phyloP scores from a whole-genome alignment of 2,797 vertebrate species.

The Gymnoscopelus braueri region DNA sequence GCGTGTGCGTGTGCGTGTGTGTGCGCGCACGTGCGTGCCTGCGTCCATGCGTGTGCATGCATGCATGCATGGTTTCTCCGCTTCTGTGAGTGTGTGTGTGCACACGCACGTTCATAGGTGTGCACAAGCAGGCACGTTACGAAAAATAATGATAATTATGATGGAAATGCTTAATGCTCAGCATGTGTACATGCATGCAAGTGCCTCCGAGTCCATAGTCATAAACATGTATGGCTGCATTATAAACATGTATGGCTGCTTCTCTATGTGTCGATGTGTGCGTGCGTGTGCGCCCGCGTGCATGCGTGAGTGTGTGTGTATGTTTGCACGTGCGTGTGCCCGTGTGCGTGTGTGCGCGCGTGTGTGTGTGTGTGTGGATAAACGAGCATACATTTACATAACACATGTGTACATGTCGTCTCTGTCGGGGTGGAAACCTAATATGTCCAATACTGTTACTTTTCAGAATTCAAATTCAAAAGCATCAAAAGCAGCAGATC shows the following conservation, averaged over 20 bases:
- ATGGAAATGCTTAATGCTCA: constrained; percentile 34
- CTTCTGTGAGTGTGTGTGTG: neutral
- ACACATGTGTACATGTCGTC: too few species aligned
- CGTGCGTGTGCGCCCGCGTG: constrained; percentile 29
- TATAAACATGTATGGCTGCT: too few species aligned
- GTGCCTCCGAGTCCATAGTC: too few species aligned
- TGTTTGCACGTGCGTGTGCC: constrained; percentile 15
- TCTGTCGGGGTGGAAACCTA: too few species aligned
- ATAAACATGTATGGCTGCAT: too few species aligned
- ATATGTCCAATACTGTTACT: too few species aligned
- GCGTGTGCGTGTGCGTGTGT: constrained; percentile 16
- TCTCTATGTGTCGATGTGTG: constrained; percentile 16
- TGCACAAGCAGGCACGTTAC: constrained; percentile 6
- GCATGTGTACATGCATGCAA: constrained; percentile 23
- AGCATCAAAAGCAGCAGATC: too few species aligned
- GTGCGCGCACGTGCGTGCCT: neutral
- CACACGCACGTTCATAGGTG: neutral
- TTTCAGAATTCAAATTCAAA: too few species aligned
- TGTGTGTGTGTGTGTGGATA: neutral
- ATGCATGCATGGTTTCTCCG: too few species aligned
- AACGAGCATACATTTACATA: too few species aligned
- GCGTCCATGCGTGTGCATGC: too few species aligned
- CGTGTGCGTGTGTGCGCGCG: neutral
- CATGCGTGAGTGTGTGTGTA: constrained; percentile 40
- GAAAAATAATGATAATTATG: constrained; percentile 16